Conservation (phyloP, 2,888 invertebrate genomes). For the Atrina japonica region DNA sequence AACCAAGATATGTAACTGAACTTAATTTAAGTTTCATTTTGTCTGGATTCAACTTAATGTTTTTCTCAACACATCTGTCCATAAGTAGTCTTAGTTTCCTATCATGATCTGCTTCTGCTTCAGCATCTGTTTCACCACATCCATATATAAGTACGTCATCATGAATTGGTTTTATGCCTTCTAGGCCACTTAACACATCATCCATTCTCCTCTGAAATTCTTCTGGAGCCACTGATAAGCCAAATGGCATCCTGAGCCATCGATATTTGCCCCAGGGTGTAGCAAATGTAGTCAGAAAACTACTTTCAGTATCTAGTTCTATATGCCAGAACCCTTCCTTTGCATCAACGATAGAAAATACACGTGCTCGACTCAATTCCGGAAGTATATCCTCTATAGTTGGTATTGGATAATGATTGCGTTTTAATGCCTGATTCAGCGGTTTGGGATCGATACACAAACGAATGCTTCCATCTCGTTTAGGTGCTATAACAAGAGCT, state of each 20-base stretch:
- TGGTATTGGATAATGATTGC: conserved; percentile 34
- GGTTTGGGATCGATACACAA: conserved; percentile 50
- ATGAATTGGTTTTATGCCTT: conserved; percentile 35
- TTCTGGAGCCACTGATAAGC: conserved; percentile 41
- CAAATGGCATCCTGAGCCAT: conserved; percentile 50
- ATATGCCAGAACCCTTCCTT: conserved; percentile 45
- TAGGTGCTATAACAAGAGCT: conserved; percentile 38
- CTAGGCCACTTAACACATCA: conserved; percentile 35
- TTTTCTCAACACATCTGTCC: conserved; percentile 31
- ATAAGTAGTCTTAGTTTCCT: conserved; percentile 29
- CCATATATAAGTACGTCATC: conserved; percentile 47
- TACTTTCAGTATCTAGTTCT: conserved; percentile 39
- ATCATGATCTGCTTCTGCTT: conserved; percentile 21
- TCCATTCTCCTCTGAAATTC: conserved; percentile 45
- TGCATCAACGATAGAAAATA: conserved; percentile 30
- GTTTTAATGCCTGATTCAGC: conserved; percentile 40
- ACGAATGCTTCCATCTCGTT: too few relatives aligned
- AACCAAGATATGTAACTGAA: conserved; percentile 41
- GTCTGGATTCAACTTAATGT: conserved; percentile 38
- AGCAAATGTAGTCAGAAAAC: conserved; percentile 46
- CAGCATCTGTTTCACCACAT: conserved; percentile 36
- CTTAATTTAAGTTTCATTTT: conserved; percentile 35
- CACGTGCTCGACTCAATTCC: conserved; percentile 11
- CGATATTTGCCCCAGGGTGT: conserved; percentile 50
- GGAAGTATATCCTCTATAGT: conserved; percentile 34